Conservation (phyloP, 2,113 vertebrate genomes). For the Ochotona curzoniae region DNA sequence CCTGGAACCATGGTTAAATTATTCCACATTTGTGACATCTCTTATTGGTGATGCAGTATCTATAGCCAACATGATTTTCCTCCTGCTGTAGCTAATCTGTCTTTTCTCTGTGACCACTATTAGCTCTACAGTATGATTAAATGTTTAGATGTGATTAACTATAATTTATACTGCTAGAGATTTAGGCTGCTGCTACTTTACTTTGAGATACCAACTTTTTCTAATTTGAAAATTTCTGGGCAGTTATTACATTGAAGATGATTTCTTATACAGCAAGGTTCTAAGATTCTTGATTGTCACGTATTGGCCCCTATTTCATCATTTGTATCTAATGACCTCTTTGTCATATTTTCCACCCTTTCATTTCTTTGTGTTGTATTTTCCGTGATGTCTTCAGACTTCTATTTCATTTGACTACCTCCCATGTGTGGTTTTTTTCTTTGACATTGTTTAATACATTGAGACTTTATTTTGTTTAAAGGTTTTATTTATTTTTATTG, state of each 20-base stretch:
- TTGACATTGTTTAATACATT: not conserved
- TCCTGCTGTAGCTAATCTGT: not conserved
- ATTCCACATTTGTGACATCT: not conserved
- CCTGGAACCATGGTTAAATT: constrained; percentile 24
- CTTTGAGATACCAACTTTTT: not conserved
- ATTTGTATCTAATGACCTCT: not conserved
- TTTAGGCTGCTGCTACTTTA: not conserved
- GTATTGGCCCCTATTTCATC: not conserved
- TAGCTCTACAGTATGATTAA: not conserved
- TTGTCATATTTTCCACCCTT: constrained; percentile 13
- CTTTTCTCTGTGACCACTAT: not conserved
- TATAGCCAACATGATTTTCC: not conserved
- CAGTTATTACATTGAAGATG: not conserved
- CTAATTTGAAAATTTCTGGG: not conserved
- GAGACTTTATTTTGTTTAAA: not conserved
- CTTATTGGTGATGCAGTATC: constrained; percentile 8
- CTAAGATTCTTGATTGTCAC: not conserved
- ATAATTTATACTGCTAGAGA: not conserved
- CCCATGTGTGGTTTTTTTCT: too few relatives aligned
- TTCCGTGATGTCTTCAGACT: not conserved
- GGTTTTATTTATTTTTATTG: too few relatives aligned
- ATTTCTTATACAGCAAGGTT: not conserved
- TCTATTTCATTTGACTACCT: not conserved
- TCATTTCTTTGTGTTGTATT: not conserved
- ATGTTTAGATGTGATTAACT: not conserved